These are phyloP conservation scores for Brachypodius melanocephalos DNA, from an alignment of 2,113 vertebrate genomes.

Conservation along the genomic window DNA sequence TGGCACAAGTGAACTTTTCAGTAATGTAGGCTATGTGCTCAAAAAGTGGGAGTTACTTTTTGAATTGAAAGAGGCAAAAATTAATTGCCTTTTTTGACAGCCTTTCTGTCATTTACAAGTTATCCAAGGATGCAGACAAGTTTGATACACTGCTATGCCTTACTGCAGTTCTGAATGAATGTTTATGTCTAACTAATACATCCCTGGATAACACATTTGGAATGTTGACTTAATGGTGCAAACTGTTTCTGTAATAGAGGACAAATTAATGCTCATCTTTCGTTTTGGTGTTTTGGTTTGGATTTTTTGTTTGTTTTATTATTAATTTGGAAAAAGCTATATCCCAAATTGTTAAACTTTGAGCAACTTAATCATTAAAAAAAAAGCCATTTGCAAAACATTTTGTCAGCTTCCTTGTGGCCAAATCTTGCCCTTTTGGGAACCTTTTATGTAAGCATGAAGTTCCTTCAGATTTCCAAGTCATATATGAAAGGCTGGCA, in stretches of 20 bases:
- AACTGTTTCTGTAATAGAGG: not conserved
- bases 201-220: not conserved
- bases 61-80: not conserved
- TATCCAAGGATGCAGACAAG: not conserved
- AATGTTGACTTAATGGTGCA: not conserved
- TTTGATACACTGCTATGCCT: not conserved
- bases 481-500: not conserved
- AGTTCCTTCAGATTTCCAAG: not conserved
- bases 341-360: not conserved
- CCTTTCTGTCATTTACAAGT: constrained; percentile 1
- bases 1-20: not conserved
- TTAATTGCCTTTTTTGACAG: not conserved
- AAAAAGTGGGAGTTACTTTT: not conserved
- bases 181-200: constrained; percentile 1
- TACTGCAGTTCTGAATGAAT: not conserved
- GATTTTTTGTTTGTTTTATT: not conserved
- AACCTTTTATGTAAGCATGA: not conserved
- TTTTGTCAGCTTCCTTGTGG: not conserved
- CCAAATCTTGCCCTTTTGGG: not conserved
- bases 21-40: not conserved
- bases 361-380: not conserved
- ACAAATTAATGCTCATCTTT: not conserved
- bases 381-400: not conserved
- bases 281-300: not conserved
- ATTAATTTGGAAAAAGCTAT: not conserved